These are phyloP conservation scores for Deroptyus accipitrinus DNA, from an alignment of 2,113 vertebrate genomes.

Conservation along the genomic window DNA sequence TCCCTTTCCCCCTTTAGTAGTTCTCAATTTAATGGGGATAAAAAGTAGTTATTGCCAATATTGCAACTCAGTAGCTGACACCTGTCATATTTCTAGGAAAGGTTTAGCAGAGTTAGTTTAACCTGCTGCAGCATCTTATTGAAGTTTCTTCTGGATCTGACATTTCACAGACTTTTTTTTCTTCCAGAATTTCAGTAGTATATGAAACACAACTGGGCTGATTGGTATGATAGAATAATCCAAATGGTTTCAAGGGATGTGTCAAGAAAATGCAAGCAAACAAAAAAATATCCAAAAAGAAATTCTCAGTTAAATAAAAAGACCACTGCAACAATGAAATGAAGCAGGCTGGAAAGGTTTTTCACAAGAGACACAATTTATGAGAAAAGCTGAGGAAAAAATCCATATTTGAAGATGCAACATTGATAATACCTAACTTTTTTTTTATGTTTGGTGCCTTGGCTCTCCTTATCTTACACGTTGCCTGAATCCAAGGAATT, in stretches of 20 bases:
- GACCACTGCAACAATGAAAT: neutral
- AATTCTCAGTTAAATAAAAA: neutral
- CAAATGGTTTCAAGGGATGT: neutral
- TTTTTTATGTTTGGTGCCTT: neutral
- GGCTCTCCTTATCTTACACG: neutral
- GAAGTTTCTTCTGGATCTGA: neutral
- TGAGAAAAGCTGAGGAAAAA: neutral
- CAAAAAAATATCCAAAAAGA: neutral
- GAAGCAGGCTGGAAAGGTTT: neutral
- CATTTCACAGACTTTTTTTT: neutral
- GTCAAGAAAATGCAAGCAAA: neutral
- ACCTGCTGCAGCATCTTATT: neutral
- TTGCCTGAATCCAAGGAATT: neutral
- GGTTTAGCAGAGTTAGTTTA: neutral
- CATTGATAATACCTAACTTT: accelerated
- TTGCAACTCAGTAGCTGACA: neutral
- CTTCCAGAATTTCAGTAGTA: neutral
- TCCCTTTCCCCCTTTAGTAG: neutral
- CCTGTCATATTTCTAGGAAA: neutral
- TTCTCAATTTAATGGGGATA: neutral
- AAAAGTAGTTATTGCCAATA: neutral
- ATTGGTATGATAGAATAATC: neutral
- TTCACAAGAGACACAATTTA: neutral
- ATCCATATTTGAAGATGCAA: neutral
- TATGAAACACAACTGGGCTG: neutral